phyloP scores from a whole-genome alignment of 2,113 vertebrate genomes.

The Corapipo altera region DNA sequence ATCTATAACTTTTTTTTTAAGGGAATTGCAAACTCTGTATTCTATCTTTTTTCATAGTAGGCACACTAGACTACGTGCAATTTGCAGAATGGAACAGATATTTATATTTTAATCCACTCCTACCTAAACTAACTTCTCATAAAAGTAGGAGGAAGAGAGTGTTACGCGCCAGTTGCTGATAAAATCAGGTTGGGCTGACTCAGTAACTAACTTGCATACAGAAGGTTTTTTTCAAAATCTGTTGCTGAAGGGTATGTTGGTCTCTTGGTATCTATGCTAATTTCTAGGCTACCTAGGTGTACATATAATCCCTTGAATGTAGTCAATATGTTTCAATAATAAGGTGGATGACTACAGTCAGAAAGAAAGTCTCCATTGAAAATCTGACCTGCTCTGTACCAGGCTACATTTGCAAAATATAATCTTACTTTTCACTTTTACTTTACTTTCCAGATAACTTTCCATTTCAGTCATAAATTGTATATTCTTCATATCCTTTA shows the following conservation, averaged over 20 bases:
- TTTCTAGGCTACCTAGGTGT: neutral
- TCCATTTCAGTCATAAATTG: conserved; percentile 7
- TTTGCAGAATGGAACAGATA: neutral
- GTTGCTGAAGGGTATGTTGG: neutral
- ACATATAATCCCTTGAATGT: neutral
- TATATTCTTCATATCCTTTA: conserved; percentile 20
- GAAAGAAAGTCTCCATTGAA: neutral
- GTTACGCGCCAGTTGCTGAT: neutral
- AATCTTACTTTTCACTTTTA: neutral
- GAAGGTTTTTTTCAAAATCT: neutral
- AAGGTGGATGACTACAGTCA: neutral
- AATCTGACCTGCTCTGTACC: neutral
- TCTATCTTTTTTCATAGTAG: neutral
- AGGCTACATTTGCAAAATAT: neutral
- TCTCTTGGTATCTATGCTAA: accelerated
- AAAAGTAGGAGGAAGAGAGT: neutral
- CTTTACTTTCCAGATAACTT: neutral
- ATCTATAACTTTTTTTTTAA: neutral
- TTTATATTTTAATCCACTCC: neutral
- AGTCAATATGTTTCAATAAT: neutral
- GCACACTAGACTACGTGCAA: neutral
- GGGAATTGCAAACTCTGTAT: neutral
- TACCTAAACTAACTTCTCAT: neutral
- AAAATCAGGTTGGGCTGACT: neutral
- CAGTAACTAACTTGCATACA: neutral